A percentile compares a stretch with the other conserved stretches of the same genome.
Evolutionary conservation across 2,888 invertebrate genomes (phyloP).

Genomic region (Diogma glabrata): DNA sequence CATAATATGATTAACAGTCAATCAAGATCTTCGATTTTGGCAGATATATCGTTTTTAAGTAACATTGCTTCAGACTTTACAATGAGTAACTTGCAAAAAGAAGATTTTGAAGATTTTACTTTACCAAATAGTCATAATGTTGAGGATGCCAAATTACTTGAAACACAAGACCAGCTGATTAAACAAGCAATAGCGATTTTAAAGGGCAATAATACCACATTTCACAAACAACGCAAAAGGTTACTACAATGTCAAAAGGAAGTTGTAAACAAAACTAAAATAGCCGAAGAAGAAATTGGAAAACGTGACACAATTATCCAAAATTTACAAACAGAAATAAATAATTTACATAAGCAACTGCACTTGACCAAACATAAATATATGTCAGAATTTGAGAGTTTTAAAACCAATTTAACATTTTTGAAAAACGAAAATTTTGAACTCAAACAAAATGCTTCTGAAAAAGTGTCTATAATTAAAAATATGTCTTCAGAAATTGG

Average conservation of each 20-base stretch:
- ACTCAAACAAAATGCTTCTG: constrained; percentile 2
- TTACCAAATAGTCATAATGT: too few relatives aligned
- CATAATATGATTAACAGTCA: too few relatives aligned
- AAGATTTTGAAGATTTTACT: too few relatives aligned
- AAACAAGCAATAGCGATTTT: too few relatives aligned
- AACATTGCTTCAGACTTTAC: too few relatives aligned
- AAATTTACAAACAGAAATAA: not conserved
- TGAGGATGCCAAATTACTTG: too few relatives aligned
- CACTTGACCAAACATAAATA: not conserved
- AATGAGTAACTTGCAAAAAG: too few relatives aligned
- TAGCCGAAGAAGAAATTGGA: not conserved
- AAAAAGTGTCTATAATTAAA: not conserved
- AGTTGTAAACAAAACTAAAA: not conserved
- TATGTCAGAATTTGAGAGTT: not conserved
- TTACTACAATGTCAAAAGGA: constrained; percentile 5
- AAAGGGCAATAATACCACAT: too few relatives aligned
- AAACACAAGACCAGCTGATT: too few relatives aligned
- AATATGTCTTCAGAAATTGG: constrained; percentile 4
- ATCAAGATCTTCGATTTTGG: too few relatives aligned
- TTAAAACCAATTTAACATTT: not conserved
- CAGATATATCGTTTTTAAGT: too few relatives aligned
- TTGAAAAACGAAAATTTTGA: constrained; percentile 3
- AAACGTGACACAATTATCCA: not conserved
- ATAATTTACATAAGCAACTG: not conserved
- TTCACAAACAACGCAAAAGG: too few relatives aligned